These are phyloP conservation scores for Parasteatoda lunata DNA, from an alignment of 2,888 invertebrate genomes.

Conservation along the genomic window DNA sequence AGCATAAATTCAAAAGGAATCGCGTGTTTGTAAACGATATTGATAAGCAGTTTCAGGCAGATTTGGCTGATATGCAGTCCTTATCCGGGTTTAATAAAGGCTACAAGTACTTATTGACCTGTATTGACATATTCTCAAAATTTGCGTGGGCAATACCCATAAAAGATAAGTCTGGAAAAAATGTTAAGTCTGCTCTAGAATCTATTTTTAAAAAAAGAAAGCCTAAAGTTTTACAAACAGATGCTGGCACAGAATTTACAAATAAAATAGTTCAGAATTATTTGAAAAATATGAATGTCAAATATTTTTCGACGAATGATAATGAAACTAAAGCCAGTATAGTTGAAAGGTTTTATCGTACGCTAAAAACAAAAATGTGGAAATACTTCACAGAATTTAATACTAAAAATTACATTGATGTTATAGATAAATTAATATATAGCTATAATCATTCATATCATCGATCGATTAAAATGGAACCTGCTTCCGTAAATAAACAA, in stretches of 20 bases:
- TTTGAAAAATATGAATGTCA: conserved; percentile 65
- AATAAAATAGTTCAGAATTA: conserved; percentile 65
- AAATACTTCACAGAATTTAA: conserved; percentile 52
- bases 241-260: conserved; percentile 70
- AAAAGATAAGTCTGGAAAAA: not conserved
- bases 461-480: conserved; percentile 23
- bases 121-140: not conserved
- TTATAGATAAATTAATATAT: conserved; percentile 34
- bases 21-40: not conserved
- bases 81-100: not conserved
- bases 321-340: conserved; percentile 72
- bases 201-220: conserved; percentile 22
- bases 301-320: conserved; percentile 71
- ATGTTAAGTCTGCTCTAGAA: not conserved
- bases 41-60: not conserved
- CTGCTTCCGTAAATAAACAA: not conserved
- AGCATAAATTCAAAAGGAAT: not conserved
- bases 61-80: not conserved
- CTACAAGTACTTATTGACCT: not conserved
- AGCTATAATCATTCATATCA: conserved; percentile 55
- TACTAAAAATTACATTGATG: conserved; percentile 41
- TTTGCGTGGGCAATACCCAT: not conserved
- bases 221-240: conserved; percentile 69
- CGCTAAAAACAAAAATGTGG: conserved; percentile 71
- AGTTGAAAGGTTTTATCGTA: conserved; percentile 72